Percentiles rank a stretch among this genome's conserved stretches.
phyloP scores from a whole-genome alignment of 2,888 invertebrate species.

The Lasioglossum leucozonium region DNA sequence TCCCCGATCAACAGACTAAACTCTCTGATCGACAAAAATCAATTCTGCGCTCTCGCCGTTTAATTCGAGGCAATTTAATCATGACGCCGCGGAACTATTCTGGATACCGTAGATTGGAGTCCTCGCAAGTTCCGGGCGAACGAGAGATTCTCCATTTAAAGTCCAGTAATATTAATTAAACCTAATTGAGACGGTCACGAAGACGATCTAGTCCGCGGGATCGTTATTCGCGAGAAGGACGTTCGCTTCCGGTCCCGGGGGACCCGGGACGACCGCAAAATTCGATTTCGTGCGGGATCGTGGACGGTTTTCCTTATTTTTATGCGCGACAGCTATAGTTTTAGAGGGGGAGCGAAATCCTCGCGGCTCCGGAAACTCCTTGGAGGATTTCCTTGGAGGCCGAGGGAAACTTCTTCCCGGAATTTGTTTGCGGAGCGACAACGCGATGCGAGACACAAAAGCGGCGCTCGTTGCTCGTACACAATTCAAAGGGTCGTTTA shows the following conservation, averaged over 20 bases:
- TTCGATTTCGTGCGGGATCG: constrained; percentile 16
- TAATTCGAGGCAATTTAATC: neutral
- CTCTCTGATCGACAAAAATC: neutral
- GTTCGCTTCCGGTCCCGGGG: neutral
- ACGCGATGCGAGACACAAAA: neutral
- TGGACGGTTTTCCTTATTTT: constrained; percentile 33
- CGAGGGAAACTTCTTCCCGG: constrained; percentile 39
- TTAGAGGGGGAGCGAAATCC: constrained; percentile 43
- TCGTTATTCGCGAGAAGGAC: neutral
- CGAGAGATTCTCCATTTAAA: neutral
- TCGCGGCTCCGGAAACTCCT: constrained; percentile 20
- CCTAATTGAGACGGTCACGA: neutral
- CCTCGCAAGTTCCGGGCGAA: neutral
- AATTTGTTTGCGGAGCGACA: constrained; percentile 44
- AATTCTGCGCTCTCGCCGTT: neutral
- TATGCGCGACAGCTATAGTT: neutral
- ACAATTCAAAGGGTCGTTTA: constrained; percentile 16
- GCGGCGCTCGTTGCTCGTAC: neutral
- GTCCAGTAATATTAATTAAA: constrained; percentile 14
- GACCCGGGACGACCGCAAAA: constrained; percentile 3
- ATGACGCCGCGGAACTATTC: neutral
- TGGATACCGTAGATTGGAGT: neutral
- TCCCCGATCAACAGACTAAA: neutral
- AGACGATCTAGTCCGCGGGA: neutral
- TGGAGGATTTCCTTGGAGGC: constrained; percentile 29